Evolutionary conservation across 2,113 vertebrate genomes (phyloP).

Genomic region (Elaphurus davidianus): DNA sequence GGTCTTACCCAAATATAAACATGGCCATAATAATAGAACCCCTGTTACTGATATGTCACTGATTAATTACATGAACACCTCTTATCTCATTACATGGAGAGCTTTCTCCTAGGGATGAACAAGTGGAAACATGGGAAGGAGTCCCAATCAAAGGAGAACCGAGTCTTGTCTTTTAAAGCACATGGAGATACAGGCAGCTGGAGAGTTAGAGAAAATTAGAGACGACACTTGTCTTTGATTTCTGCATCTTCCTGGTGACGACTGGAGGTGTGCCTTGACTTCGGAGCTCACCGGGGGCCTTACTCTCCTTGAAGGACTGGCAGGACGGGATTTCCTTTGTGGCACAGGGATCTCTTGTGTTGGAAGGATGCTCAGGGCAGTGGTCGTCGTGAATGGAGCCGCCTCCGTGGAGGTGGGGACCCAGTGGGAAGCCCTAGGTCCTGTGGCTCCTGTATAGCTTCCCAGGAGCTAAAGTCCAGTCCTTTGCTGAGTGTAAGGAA

Average conservation of each 20-base stretch:
- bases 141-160: neutral
- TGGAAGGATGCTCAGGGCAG: no score
- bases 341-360: rapidly evolving
- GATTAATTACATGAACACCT: neutral
- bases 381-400: rapidly evolving
- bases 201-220: rapidly evolving
- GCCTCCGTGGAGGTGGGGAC: neutral
- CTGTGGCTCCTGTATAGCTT: rapidly evolving
- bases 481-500: neutral
- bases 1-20: neutral
- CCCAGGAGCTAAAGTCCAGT: rapidly evolving
- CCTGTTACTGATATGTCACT: no score
- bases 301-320: rapidly evolving
- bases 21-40: neutral
- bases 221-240: rapidly evolving
- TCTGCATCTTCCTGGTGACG: rapidly evolving
- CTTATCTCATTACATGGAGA: rapidly evolving
- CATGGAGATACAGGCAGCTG: neutral
- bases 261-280: rapidly evolving
- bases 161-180: neutral
- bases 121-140: neutral
- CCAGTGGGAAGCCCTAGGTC: rapidly evolving
- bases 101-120: neutral
- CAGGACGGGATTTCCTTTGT: neutral
- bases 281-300: rapidly evolving